phyloP scores from a whole-genome alignment of 2,797 vertebrate species.

The Falco peregrinus region DNA sequence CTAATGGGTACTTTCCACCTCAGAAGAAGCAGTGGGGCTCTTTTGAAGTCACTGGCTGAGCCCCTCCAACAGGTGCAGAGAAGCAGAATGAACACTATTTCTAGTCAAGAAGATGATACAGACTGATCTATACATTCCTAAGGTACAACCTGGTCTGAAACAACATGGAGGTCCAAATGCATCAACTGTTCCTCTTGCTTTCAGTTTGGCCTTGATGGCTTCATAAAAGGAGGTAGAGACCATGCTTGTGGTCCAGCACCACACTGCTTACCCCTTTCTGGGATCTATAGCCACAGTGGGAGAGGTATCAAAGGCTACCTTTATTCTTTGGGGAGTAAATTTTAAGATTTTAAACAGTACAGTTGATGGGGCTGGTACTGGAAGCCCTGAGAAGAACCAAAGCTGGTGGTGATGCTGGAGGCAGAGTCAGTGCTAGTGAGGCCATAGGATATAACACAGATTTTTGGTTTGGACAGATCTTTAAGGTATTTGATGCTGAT shows the following conservation, averaged over 20 bases:
- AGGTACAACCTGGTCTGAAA: background rate
- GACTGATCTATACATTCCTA: background rate
- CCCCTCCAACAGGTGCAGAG: background rate
- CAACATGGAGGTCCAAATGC: background rate
- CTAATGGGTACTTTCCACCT: background rate
- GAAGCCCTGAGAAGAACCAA: background rate
- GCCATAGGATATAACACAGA: background rate
- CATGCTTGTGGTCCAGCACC: rapidly evolving
- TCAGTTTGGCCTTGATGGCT: background rate
- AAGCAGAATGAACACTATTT: background rate
- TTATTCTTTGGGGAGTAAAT: background rate
- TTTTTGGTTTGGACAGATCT: background rate
- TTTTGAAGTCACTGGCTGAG: background rate
- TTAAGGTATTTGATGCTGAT: background rate
- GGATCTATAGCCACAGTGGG: background rate
- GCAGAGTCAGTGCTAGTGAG: background rate
- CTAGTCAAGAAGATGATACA: background rate
- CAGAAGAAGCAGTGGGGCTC: background rate
- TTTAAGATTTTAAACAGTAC: background rate
- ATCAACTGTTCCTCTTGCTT: background rate
- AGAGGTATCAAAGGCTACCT: background rate
- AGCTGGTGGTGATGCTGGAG: background rate
- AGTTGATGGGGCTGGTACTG: background rate
- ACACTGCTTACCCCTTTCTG: background rate
- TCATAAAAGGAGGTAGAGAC: background rate